A percentile compares a stretch with the other conserved stretches of the same genome.
Conservation (phyloP, 2,113 vertebrate species). For the Dicentrarchus labrax region DNA sequence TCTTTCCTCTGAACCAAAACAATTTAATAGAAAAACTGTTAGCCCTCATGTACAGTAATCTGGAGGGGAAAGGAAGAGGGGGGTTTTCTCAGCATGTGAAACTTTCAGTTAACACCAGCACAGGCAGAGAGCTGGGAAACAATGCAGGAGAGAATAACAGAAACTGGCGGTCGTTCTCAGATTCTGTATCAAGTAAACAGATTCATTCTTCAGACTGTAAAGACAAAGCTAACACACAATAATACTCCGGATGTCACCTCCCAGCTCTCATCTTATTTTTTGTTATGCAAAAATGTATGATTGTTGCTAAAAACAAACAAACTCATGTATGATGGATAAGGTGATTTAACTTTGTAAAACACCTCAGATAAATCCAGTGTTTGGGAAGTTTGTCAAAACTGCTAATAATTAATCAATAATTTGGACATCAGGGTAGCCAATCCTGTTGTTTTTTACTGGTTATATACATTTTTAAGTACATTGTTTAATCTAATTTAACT, state of each 20-base stretch:
- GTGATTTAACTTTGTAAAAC: no score
- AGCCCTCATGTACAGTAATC: constrained; percentile 70
- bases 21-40: constrained; percentile 46
- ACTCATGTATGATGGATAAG: no score
- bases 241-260: neutral
- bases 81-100: constrained; percentile 7
- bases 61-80: neutral
- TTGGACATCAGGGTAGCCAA: neutral
- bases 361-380: no score
- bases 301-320: neutral
- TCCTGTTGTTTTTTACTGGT: neutral
- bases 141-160: constrained; percentile 16
- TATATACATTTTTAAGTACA: neutral
- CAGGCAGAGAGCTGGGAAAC: no score
- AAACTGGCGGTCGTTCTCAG: constrained; percentile 18
- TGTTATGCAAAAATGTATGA: neutral
- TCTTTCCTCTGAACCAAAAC: constrained; percentile 8
- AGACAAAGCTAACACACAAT: neutral
- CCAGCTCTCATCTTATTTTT: neutral
- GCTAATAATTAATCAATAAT: neutral
- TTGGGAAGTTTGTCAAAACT: neutral
- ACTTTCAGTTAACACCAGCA: neutral
- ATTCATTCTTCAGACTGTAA: neutral
- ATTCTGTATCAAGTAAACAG: neutral
- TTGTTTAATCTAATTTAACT: no score